Evolutionary conservation across 1,140 invertebrate species (phyloP).

Genomic region (Drosophila teissieri): DNA sequence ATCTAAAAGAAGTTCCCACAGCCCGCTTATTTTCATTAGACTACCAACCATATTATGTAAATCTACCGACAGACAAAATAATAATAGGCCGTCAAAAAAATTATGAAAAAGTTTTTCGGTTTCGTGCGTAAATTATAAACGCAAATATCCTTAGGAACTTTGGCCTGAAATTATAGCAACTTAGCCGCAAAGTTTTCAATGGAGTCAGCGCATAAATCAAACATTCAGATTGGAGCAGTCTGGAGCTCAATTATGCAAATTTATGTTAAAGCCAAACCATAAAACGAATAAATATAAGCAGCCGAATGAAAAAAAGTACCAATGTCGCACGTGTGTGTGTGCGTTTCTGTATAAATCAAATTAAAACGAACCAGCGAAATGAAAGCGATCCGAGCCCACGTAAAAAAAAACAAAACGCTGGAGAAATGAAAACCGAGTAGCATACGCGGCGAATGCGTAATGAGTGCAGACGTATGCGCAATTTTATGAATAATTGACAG

Average conservation of each 20-base stretch:
- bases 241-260: constrained; percentile 66
- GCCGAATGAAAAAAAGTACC: constrained; percentile 38
- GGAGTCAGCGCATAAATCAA: constrained; percentile 37
- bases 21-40: constrained; percentile 64
- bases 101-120: constrained; percentile 68
- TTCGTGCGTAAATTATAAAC: constrained; percentile 65
- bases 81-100: constrained; percentile 28
- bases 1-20: constrained; percentile 17
- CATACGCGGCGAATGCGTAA: constrained; percentile 65
- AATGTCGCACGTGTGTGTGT: constrained; percentile 25
- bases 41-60: constrained; percentile 41
- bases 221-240: constrained; percentile 22
- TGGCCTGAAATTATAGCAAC: constrained; percentile 60
- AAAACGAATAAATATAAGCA: constrained; percentile 40
- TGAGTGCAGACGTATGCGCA: constrained; percentile 69
- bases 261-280: constrained; percentile 57
- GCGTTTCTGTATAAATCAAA: constrained; percentile 60
- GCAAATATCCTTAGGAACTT: constrained; percentile 33
- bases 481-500: constrained; percentile 79
- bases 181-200: constrained; percentile 45
- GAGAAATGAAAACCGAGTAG: constrained; percentile 8
- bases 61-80: constrained; percentile 30
- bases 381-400: constrained; percentile 49
- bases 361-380: constrained; percentile 50
- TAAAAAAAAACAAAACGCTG: constrained; percentile 1